Conservation (phyloP, 2,888 invertebrate species). For the Stegana nigrithorax region DNA sequence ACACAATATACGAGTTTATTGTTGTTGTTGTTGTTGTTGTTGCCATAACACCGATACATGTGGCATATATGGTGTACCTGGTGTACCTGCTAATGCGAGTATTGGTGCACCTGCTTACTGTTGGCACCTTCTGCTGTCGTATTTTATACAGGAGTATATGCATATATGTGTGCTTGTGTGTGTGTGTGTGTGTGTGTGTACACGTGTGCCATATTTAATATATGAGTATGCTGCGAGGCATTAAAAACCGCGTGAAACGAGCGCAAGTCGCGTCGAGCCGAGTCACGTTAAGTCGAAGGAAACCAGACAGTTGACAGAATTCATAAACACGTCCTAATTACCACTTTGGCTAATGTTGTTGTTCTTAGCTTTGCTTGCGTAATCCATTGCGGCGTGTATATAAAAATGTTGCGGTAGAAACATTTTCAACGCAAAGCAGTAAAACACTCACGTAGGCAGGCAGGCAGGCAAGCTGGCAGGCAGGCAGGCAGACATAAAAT, state of each 20-base stretch:
- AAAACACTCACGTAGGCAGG: too few species aligned
- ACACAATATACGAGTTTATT: conserved; percentile 59
- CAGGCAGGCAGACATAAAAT: conserved; percentile 42
- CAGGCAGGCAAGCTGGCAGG: neutral
- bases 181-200: conserved; percentile 8
- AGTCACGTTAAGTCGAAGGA: too few species aligned
- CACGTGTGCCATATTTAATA: conserved; percentile 2
- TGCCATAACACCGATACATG: too few species aligned
- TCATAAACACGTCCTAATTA: conserved; percentile 59
- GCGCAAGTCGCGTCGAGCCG: too few species aligned
- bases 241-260: neutral
- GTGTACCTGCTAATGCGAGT: conserved; percentile 30
- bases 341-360: conserved; percentile 29
- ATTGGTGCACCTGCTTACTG: conserved; percentile 31
- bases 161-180: conserved; percentile 42
- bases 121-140: conserved; percentile 16
- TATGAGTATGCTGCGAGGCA: neutral
- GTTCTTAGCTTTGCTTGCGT: conserved; percentile 15
- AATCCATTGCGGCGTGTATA: conserved; percentile 20
- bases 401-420: conserved; percentile 16
- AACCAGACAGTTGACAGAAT: conserved; percentile 25
- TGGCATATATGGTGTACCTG: too few species aligned
- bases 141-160: conserved; percentile 22
- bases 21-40: conserved; percentile 33
- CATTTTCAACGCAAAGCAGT: neutral